Percentiles rank a stretch among this genome's conserved stretches.
Evolutionary conservation across 1,140 invertebrate species (phyloP).

Genomic region (Solen grandis): DNA sequence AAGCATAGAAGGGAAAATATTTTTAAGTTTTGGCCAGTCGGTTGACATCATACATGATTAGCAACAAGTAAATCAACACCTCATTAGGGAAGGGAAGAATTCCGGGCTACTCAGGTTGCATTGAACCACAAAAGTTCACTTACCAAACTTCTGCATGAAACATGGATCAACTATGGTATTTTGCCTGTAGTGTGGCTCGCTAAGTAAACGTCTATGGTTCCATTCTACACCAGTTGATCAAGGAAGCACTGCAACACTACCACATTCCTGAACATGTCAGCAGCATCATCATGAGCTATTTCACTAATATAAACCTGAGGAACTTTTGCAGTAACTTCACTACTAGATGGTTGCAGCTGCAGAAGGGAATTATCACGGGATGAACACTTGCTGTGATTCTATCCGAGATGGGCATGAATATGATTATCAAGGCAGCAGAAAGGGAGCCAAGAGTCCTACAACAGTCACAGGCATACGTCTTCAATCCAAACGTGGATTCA

Average conservation of each 20-base stretch:
- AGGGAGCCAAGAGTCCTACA: neutral
- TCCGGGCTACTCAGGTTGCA: conserved; percentile 12
- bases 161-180: neutral
- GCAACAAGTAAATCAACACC: conserved; percentile 4
- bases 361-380: neutral
- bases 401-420: neutral
- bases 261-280: conserved; percentile 16
- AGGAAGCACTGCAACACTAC: neutral
- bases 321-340: neutral
- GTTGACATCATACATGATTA: conserved; percentile 6
- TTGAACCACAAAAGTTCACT: conserved; percentile 22
- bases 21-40: neutral
- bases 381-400: neutral
- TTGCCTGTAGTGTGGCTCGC: conserved; percentile 40
- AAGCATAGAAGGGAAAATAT: conserved; percentile 9
- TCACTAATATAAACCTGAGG: neutral
- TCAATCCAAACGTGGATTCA: conserved; percentile 4
- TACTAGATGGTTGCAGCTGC: neutral
- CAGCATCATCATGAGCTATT: conserved; percentile 2
- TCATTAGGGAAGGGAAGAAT: conserved; percentile 35
- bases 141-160: conserved; percentile 1
- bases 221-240: conserved; percentile 31
- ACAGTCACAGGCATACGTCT: neutral
- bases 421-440: neutral
- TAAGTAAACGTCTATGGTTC: conserved; percentile 32